Evolutionary conservation across 2,113 vertebrate species (phyloP).

Genomic region (Semicossyphus pulcher): DNA sequence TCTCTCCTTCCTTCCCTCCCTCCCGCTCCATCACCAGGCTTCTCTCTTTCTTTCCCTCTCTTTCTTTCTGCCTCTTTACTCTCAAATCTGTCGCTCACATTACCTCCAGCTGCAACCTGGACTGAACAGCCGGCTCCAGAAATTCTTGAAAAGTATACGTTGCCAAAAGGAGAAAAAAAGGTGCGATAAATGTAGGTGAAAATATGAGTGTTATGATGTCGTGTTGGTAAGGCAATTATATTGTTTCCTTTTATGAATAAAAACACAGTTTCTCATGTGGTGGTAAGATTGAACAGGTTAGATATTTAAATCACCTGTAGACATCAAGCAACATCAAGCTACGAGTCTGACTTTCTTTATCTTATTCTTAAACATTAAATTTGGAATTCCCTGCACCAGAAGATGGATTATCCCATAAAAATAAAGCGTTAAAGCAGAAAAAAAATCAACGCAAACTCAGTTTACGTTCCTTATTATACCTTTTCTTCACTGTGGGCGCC

Average conservation of each 20-base stretch:
- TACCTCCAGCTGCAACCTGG: slow-evolving; percentile 64
- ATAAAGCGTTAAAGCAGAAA: background rate
- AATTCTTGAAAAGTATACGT: slow-evolving; percentile 20
- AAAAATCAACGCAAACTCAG: background rate
- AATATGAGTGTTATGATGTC: background rate
- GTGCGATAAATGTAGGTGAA: background rate
- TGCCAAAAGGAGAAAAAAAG: slow-evolving; percentile 3
- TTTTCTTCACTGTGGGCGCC: too few relatives aligned
- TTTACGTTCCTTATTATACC: too few relatives aligned
- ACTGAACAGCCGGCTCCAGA: slow-evolving; percentile 35
- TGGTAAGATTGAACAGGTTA: too few relatives aligned
- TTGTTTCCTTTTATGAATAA: background rate
- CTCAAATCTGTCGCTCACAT: slow-evolving; percentile 62
- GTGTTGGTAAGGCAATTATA: background rate
- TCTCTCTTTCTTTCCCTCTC: too few relatives aligned
- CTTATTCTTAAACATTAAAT: too few relatives aligned
- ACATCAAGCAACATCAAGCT: too few relatives aligned
- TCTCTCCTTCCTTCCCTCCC: slow-evolving; percentile 69
- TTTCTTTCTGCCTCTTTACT: slow-evolving; percentile 59
- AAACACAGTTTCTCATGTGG: background rate
- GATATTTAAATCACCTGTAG: too few relatives aligned
- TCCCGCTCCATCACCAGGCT: slow-evolving; percentile 67
- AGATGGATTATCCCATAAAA: background rate
- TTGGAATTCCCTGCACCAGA: background rate
- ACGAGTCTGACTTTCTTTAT: too few relatives aligned